Conservation (phyloP, 2,113 vertebrate species). For the Microtus pennsylvanicus region DNA sequence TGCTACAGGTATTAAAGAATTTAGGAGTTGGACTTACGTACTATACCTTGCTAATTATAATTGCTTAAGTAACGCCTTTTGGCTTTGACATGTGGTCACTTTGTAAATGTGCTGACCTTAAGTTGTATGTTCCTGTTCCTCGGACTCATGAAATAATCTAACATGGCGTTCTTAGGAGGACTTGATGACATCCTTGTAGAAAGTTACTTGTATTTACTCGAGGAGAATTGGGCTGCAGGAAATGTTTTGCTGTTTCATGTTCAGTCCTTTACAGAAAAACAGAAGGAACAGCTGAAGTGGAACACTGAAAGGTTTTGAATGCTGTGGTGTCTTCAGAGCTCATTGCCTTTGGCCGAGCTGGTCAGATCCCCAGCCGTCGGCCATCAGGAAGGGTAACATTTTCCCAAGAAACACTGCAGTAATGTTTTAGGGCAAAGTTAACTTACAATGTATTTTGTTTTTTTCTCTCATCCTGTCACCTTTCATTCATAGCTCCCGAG, state of each 20-base stretch:
- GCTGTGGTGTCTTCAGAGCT: background rate
- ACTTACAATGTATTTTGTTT: background rate
- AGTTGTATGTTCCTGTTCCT: background rate
- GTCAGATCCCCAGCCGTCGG: background rate
- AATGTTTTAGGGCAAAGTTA: conserved; percentile 21
- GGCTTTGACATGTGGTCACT: conserved; percentile 42
- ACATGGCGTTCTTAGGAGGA: background rate
- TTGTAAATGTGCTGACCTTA: conserved; percentile 29
- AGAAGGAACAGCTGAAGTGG: conserved; percentile 21
- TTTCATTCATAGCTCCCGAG: conserved; percentile 29
- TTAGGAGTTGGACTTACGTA: conserved; percentile 25
- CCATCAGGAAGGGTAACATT: background rate
- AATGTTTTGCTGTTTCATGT: background rate
- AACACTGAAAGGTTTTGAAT: background rate
- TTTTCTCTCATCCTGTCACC: conserved; percentile 27
- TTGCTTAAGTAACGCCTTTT: conserved; percentile 46
- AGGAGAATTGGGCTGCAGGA: background rate
- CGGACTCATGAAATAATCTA: background rate
- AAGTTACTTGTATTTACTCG: conserved; percentile 30
- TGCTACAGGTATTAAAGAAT: background rate
- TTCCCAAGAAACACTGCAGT: conserved; percentile 9
- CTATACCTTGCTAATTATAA: conserved; percentile 38
- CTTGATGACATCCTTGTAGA: background rate
- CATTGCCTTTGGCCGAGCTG: background rate
- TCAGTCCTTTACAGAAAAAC: conserved; percentile 20